Evolutionary conservation across 2,888 invertebrate species (phyloP).

Genomic region (Leptopilina drosophilae): DNA sequence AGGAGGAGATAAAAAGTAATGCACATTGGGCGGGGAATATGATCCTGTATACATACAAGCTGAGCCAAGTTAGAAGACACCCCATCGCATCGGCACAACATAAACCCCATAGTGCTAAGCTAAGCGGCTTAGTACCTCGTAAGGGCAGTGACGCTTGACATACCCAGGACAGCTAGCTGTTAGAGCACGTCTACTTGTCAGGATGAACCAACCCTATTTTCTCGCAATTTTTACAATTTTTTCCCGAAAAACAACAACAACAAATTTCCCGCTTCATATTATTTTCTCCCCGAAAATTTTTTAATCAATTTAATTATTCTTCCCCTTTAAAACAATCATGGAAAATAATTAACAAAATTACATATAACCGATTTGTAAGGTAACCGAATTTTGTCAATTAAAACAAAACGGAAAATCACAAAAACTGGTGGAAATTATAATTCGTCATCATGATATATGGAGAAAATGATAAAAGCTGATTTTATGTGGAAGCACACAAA

Average conservation of each 20-base stretch:
- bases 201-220: background rate
- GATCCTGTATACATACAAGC: constrained; percentile 61
- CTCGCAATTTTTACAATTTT: constrained; percentile 6
- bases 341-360: constrained; percentile 4
- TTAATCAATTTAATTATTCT: background rate
- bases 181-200: constrained; percentile 34
- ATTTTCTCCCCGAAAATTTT: background rate
- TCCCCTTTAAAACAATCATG: background rate
- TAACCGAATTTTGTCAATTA: background rate
- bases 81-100: constrained; percentile 68
- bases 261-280: no score
- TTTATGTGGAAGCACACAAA: constrained; percentile 41
- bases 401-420: background rate
- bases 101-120: constrained; percentile 75
- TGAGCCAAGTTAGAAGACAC: constrained; percentile 71
- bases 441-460: background rate
- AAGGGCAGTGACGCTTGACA: constrained; percentile 76
- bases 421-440: no score
- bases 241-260: background rate
- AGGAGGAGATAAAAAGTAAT: constrained; percentile 64
- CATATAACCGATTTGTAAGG: background rate
- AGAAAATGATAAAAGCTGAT: constrained; percentile 7
- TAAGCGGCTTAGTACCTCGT: constrained; percentile 75
- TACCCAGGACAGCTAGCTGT: constrained; percentile 61
- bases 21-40: constrained; percentile 62